A percentile compares a stretch with the other conserved stretches of the same genome.
These are phyloP conservation scores for Dendroctonus ponderosae DNA, from an alignment of 1,140 invertebrate species.

Conservation along the genomic window DNA sequence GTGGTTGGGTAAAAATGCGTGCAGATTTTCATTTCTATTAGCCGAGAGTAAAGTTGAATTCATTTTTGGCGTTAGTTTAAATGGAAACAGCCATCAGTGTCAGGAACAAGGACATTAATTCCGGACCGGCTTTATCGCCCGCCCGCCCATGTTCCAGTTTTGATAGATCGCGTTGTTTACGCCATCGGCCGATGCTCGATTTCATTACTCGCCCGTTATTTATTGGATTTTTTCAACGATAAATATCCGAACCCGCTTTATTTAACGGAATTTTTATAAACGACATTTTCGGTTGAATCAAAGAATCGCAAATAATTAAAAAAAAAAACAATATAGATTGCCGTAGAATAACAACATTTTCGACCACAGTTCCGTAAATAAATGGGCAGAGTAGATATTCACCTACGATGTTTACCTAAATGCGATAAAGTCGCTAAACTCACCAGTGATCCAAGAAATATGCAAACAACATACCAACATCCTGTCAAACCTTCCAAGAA, in stretches of 20 bases:
- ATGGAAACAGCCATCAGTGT: conserved; percentile 29
- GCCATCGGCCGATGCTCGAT: conserved; percentile 19
- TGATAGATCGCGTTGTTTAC: conserved; percentile 31
- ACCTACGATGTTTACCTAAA: no score
- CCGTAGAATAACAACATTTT: no score
- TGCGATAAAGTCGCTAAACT: no score
- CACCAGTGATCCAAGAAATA: no score
- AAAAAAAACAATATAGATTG: no score
- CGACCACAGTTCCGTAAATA: no score
- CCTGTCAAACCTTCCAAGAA: no score
- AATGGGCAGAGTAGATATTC: no score
- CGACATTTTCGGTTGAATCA: no score
- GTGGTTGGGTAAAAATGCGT: background rate
- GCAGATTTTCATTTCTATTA: conserved; percentile 30
- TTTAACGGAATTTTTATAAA: background rate
- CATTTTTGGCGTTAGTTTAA: conserved; percentile 24
- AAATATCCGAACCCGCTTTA: conserved; percentile 1
- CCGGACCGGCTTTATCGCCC: conserved; percentile 21
- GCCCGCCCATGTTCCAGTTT: conserved; percentile 22
- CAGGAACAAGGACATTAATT: conserved; percentile 31
- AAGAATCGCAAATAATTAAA: no score
- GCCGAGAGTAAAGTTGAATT: conserved; percentile 21
- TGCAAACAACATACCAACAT: no score
- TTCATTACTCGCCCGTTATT: conserved; percentile 27
- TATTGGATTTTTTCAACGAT: conserved; percentile 16